These are phyloP conservation scores for Volucella bombylans DNA, from an alignment of 2,888 invertebrate genomes.

Conservation along the genomic window DNA sequence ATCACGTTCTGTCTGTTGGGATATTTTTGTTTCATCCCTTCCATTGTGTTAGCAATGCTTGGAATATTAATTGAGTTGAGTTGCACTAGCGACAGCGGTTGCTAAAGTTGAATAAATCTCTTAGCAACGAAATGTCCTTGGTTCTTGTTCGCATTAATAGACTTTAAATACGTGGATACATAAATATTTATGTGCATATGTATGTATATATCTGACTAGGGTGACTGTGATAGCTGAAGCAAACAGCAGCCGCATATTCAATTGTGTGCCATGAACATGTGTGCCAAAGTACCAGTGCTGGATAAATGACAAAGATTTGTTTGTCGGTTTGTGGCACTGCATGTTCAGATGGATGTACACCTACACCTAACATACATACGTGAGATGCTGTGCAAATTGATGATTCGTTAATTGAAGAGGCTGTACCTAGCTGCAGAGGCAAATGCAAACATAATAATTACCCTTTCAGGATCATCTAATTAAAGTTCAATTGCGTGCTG, in stretches of 20 bases:
- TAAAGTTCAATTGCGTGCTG: constrained; percentile 58
- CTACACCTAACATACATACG: not conserved
- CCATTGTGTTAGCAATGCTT: constrained; percentile 67
- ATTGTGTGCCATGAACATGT: constrained; percentile 16
- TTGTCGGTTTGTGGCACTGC: constrained; percentile 11
- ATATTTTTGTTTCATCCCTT: constrained; percentile 72
- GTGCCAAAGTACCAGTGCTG: constrained; percentile 30
- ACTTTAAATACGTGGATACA: constrained; percentile 27
- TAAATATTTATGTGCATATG: too few species aligned
- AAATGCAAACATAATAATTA: constrained; percentile 51
- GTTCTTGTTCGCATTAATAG: constrained; percentile 47
- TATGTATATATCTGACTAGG: too few species aligned
- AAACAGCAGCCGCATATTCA: constrained; percentile 22
- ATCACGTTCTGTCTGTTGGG: constrained; percentile 70
- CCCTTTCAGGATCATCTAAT: constrained; percentile 56
- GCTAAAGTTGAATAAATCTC: constrained; percentile 44
- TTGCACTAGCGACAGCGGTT: constrained; percentile 45
- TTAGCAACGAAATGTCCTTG: constrained; percentile 54
- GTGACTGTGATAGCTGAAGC: too few species aligned
- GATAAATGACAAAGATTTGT: constrained; percentile 19
- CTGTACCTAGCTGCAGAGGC: constrained; percentile 8
- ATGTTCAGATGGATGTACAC: not conserved
- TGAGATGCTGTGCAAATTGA: constrained; percentile 52
- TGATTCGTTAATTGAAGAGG: constrained; percentile 67
- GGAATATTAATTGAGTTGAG: constrained; percentile 74